Evolutionary conservation across 2,888 invertebrate species (phyloP).

Genomic region (Drosophila incognita): DNA sequence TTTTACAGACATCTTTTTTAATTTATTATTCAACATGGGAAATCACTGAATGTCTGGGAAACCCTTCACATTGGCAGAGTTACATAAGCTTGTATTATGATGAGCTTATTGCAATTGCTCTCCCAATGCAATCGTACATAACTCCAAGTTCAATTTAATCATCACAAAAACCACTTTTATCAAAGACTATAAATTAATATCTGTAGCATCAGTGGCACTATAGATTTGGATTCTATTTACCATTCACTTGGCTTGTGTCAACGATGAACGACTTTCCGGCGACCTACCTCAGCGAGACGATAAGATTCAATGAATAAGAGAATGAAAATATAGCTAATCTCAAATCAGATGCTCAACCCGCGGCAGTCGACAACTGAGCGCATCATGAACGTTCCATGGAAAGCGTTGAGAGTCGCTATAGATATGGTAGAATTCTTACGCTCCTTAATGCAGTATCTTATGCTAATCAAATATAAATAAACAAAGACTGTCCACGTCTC

Average conservation of each 20-base stretch:
- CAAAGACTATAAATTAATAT: neutral
- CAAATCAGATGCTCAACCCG: conserved; percentile 37
- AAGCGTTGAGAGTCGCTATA: conserved; percentile 21
- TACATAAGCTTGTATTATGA: neutral
- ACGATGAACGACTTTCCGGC: conserved; percentile 29
- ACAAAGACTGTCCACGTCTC: conserved; percentile 17
- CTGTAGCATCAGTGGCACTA: neutral
- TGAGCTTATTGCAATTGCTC: neutral
- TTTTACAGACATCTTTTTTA: neutral
- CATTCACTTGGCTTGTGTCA: conserved; percentile 13
- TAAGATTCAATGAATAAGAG: conserved; percentile 34
- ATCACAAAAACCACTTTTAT: neutral
- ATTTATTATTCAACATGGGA: neutral
- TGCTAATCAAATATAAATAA: conserved; percentile 66
- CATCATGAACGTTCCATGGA: conserved; percentile 35
- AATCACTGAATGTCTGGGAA: neutral
- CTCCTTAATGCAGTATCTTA: conserved; percentile 53
- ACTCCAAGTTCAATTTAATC: neutral
- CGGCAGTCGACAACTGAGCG: conserved; percentile 30
- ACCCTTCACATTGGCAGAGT: neutral
- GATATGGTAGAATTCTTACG: conserved; percentile 27
- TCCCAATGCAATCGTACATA: neutral
- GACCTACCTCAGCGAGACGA: conserved; percentile 50
- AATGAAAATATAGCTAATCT: conserved; percentile 46
- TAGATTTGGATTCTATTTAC: conserved; percentile 3